Conservation (phyloP, 2,888 invertebrate species). For the Hymenopus coronatus region DNA sequence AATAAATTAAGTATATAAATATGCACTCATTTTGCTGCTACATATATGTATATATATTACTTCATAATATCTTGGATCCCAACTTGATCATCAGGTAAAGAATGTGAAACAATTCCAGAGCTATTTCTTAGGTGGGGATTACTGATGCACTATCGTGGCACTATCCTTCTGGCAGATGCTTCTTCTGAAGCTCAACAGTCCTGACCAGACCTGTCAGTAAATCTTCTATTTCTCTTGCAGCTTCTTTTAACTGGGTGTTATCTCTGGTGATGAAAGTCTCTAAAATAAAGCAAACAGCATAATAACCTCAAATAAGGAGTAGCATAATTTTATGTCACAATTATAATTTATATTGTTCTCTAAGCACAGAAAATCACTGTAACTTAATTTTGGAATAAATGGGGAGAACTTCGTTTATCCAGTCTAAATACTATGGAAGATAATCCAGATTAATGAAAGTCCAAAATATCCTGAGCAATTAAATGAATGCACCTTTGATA, state of each 20-base stretch:
- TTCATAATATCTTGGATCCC: not conserved
- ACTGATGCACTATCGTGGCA: not conserved
- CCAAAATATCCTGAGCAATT: too few relatives aligned
- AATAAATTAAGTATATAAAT: not conserved
- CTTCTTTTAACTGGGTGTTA: conserved; percentile 64
- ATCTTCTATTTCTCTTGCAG: conserved; percentile 69
- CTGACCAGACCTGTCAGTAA: conserved; percentile 64
- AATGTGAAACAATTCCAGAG: not conserved
- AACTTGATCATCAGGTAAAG: not conserved
- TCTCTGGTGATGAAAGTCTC: conserved; percentile 49
- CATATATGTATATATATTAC: too few relatives aligned
- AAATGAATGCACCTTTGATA: too few relatives aligned
- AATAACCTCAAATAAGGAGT: too few relatives aligned
- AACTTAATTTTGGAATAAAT: too few relatives aligned
- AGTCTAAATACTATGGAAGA: too few relatives aligned
- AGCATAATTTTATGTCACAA: too few relatives aligned
- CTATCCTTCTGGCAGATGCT: conserved; percentile 35
- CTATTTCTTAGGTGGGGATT: too few relatives aligned
- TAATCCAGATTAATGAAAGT: too few relatives aligned
- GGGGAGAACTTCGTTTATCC: too few relatives aligned
- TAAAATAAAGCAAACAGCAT: conserved; percentile 27
- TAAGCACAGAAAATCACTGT: too few relatives aligned
- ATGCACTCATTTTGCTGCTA: not conserved
- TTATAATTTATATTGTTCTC: too few relatives aligned
- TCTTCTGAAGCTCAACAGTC: conserved; percentile 60